Percentiles rank a stretch among this genome's conserved stretches.
Evolutionary conservation across 2,113 vertebrate genomes (phyloP).

Genomic region (Zosterops lateralis): DNA sequence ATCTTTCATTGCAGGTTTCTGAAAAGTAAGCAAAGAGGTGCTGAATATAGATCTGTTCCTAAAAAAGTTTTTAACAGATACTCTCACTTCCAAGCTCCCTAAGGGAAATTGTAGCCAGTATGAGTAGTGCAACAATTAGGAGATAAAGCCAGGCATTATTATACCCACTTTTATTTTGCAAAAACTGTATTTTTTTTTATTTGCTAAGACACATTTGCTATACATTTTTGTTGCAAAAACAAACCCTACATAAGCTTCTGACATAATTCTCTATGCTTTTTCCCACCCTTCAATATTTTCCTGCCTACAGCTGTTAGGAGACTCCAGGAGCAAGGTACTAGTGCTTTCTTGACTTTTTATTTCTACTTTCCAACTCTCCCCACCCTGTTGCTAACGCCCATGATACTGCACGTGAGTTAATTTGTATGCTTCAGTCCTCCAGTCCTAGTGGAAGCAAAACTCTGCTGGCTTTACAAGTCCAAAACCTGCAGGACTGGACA

Average conservation of each 20-base stretch:
- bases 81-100: neutral
- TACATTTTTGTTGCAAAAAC: slow-evolving; percentile 79
- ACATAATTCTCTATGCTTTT: slow-evolving; percentile 88
- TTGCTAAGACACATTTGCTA: slow-evolving; percentile 78
- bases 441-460: slow-evolving; percentile 17
- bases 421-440: slow-evolving; percentile 15
- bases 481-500: slow-evolving; percentile 9
- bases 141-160: slow-evolving; percentile 15
- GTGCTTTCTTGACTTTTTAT: slow-evolving; percentile 75
- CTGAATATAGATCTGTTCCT: neutral
- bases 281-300: slow-evolving; percentile 84
- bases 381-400: slow-evolving; percentile 58
- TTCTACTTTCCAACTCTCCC: slow-evolving; percentile 70
- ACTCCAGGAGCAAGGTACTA: slow-evolving; percentile 99
- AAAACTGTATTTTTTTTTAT: slow-evolving; percentile 67
- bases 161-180: slow-evolving; percentile 66
- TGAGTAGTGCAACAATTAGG: neutral
- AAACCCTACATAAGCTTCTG: slow-evolving; percentile 79
- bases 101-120: neutral
- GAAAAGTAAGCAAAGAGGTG: neutral
- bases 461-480: neutral
- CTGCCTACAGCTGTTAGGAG: slow-evolving; percentile 96
- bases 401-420: slow-evolving; percentile 12
- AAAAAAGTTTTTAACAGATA: neutral
- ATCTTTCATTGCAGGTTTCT: neutral